phyloP scores from a whole-genome alignment of 2,113 vertebrate genomes.

The Megaleporinus macrocephalus region DNA sequence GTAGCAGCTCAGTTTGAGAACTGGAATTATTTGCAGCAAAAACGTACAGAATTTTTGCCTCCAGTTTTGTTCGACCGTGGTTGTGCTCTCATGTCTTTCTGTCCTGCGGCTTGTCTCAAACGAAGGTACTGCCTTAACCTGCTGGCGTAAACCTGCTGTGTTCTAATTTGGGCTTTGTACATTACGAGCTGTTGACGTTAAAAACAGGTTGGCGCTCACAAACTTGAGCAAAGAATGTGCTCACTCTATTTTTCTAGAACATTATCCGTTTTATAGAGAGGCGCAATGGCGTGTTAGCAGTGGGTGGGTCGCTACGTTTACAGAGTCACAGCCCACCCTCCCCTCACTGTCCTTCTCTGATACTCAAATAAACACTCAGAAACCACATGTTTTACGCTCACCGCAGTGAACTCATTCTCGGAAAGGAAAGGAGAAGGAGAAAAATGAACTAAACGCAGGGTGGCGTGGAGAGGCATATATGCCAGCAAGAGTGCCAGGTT shows the following conservation, averaged over 20 bases:
- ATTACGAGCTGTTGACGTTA: constrained; percentile 18
- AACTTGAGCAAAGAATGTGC: constrained; percentile 45
- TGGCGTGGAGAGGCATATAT: constrained; percentile 1
- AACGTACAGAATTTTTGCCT: too few relatives aligned
- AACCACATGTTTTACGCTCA: constrained; percentile 60
- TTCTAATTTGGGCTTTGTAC: constrained; percentile 10
- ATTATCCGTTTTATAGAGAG: constrained; percentile 25
- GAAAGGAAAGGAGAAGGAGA: constrained; percentile 36
- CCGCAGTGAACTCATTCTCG: constrained; percentile 57
- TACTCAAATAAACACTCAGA: constrained; percentile 48
- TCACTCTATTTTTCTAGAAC: constrained; percentile 27
- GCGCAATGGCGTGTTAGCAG: constrained; percentile 45
- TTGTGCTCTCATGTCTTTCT: background rate
- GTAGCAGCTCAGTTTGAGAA: too few relatives aligned
- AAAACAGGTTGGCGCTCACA: constrained; percentile 14
- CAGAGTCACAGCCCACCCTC: constrained; percentile 37
- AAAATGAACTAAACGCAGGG: constrained; percentile 10
- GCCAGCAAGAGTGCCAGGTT: constrained; percentile 32
- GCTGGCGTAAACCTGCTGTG: background rate
- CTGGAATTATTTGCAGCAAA: too few relatives aligned
- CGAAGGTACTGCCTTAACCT: background rate
- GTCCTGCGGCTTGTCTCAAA: background rate
- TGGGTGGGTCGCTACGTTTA: constrained; percentile 10
- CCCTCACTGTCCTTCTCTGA: constrained; percentile 22
- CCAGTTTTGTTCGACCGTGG: too few relatives aligned